Conservation (phyloP, 2,888 invertebrate species). For the Latrodectus elegans region DNA sequence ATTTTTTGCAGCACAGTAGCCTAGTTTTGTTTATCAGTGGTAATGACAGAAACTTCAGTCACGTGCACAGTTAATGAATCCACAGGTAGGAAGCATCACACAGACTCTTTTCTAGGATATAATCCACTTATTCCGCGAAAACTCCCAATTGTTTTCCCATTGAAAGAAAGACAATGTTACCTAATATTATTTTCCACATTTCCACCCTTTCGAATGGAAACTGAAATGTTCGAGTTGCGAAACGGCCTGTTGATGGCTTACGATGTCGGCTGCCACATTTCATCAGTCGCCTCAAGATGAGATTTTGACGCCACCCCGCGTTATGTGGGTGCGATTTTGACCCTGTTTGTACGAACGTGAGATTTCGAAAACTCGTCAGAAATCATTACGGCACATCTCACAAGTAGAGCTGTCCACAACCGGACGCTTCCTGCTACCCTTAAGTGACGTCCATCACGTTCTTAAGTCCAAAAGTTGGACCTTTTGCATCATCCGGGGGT, state of each 20-base stretch:
- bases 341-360: constrained; percentile 37
- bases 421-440: neutral
- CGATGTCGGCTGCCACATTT: neutral
- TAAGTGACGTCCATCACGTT: neutral
- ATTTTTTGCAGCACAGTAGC: too few species aligned
- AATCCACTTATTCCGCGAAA: neutral
- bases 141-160: neutral
- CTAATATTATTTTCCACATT: neutral
- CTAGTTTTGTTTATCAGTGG: too few species aligned
- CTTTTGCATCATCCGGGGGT: neutral
- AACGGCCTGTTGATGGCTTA: neutral
- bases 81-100: neutral
- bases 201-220: neutral
- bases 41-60: too few species aligned
- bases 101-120: neutral
- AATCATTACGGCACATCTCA: constrained; percentile 2
- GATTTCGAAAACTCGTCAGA: constrained; percentile 27
- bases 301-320: neutral
- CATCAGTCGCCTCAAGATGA: neutral
- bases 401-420: constrained; percentile 22
- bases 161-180: neutral
- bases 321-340: constrained; percentile 47
- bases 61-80: too few species aligned
- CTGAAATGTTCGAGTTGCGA: neutral
- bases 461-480: neutral